Evolutionary conservation across 2,797 vertebrate species (phyloP).

Genomic region (Platyrinchus mystaceus): DNA sequence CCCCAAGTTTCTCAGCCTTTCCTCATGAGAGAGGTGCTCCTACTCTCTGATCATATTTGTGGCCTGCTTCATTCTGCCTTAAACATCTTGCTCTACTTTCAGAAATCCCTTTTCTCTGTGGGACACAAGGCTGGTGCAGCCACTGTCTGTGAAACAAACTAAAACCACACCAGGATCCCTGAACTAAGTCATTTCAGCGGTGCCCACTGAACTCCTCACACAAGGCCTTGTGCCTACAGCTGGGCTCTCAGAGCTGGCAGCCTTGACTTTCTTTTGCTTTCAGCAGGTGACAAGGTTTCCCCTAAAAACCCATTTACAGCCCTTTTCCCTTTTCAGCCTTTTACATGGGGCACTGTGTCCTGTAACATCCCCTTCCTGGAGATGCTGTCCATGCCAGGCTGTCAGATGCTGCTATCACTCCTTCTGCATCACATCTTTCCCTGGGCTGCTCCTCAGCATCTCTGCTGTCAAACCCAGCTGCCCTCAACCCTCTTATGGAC

Average conservation of each 20-base stretch:
- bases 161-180: background rate
- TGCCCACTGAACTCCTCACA: background rate
- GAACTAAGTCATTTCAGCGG: background rate
- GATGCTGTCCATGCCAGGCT: background rate
- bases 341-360: background rate
- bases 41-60: accelerated
- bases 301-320: background rate
- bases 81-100: background rate
- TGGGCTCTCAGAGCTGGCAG: background rate
- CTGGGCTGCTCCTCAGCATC: background rate
- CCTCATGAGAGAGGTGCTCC: background rate
- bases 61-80: background rate
- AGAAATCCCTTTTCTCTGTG: background rate
- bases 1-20: background rate
- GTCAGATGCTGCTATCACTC: background rate
- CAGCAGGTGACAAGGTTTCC: background rate
- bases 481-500: background rate
- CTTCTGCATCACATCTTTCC: background rate
- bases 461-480: background rate
- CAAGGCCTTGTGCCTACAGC: background rate
- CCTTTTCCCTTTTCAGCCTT: background rate
- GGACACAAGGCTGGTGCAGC: background rate
- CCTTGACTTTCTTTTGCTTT: background rate
- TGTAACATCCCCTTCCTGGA: background rate
- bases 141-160: background rate